Evolutionary conservation across 2,888 invertebrate genomes (phyloP).

Genomic region (Hemaris fuciformis): DNA sequence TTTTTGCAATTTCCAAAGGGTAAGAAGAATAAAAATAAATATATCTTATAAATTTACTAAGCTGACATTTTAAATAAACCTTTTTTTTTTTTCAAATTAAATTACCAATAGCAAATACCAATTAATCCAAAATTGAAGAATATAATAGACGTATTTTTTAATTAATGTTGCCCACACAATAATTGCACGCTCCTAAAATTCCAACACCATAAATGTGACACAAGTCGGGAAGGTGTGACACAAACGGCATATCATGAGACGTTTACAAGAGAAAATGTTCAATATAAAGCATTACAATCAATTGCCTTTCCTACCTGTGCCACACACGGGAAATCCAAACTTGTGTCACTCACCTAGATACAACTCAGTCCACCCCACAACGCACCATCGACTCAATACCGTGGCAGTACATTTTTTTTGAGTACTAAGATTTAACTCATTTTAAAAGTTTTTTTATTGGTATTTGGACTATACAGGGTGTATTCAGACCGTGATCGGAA

Average conservation of each 20-base stretch:
- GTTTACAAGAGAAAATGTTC: slow-evolving; percentile 24
- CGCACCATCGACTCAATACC: slow-evolving; percentile 24
- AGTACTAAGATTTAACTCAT: too few species aligned
- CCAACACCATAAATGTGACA: slow-evolving; percentile 62
- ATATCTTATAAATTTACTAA: too few species aligned
- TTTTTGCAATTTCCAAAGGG: too few species aligned
- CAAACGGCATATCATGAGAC: slow-evolving; percentile 44
- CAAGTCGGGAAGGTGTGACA: slow-evolving; percentile 82
- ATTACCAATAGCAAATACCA: too few species aligned
- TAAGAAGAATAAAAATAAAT: too few species aligned
- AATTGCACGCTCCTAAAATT: slow-evolving; percentile 28
- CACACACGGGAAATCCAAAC: slow-evolving; percentile 78
- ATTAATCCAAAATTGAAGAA: too few species aligned
- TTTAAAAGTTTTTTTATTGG: neutral
- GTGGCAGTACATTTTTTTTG: neutral
- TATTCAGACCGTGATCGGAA: too few species aligned
- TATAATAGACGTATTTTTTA: neutral
- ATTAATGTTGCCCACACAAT: neutral
- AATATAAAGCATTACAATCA: slow-evolving; percentile 25
- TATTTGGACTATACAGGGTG: neutral
- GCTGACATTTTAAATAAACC: too few species aligned
- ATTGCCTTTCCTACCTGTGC: slow-evolving; percentile 79
- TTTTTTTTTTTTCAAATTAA: too few species aligned
- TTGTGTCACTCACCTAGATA: slow-evolving; percentile 79
- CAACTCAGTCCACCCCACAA: slow-evolving; percentile 34